Base-by-base conservation (phyloP, 2,113 vertebrate genomes). In the Bostrychus sinensis region DNA sequence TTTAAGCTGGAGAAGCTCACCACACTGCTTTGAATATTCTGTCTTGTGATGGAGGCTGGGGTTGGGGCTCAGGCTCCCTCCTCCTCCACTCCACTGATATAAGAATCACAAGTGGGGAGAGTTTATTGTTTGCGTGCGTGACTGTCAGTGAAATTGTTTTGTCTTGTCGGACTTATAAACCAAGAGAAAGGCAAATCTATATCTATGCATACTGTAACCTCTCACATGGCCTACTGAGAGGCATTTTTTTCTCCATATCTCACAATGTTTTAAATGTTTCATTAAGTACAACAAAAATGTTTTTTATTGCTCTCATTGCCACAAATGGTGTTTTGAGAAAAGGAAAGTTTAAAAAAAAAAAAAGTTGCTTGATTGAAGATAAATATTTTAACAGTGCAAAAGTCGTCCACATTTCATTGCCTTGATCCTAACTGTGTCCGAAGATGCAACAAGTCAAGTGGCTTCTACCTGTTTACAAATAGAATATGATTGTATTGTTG, bases 391-490 rank as follows among this genome's bases (percentile, higher is more conserved):
- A 93, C 93, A 92, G 93, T 94, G 92, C 92, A 94, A 92, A 95
- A 94, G 93, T 97, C 89, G 93, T 96, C 95, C 95, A 95, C 95
- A 95, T 98, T 96, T 99, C 97, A 98, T 96, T 96, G 95, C 96
- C 96, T 98, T 98, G 94, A 96, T 95, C 94, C 92, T 93, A 95
- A 94, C 91, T 94, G 94, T 97, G 94, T 97, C 96, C 83, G 93
- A 95, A 93, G 94, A 98, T 96, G 94, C 97, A 96, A 95, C 93
- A 95, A 94, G 94, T 95, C 95, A 90, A 95, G 95, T 97, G 96
- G 95, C 95, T 98, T 98, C 97, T 98, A 98, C 95, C 95, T 98
- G 96, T 99, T 99, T 99, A 99, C 97, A 98, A 94, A 95, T 96
- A 95, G 95, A 96, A 95, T 91, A 96, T 97, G 97, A 99, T 99